These are phyloP conservation scores for Danaus chrysippus DNA, from an alignment of 2,888 invertebrate genomes.

Conservation along the genomic window DNA sequence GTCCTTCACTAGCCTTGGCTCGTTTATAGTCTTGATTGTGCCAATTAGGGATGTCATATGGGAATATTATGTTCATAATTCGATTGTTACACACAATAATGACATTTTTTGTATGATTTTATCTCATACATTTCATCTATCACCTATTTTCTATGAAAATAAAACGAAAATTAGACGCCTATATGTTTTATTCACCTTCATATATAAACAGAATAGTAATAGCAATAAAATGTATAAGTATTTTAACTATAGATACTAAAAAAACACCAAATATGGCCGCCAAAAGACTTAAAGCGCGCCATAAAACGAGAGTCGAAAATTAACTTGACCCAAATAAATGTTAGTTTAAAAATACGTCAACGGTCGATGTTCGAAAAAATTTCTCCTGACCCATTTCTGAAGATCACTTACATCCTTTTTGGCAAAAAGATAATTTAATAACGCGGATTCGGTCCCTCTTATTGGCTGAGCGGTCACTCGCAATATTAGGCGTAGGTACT, in stretches of 20 bases:
- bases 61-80: conserved; percentile 36
- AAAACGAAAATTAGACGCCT: no score
- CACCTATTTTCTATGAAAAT: no score
- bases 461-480: conserved; percentile 45
- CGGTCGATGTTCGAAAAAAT: conserved; percentile 39
- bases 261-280: neutral
- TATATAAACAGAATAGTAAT: no score
- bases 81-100: conserved; percentile 8
- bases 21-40: conserved; percentile 50
- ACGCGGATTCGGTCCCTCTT: conserved; percentile 49
- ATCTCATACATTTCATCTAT: neutral
- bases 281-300: neutral
- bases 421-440: conserved; percentile 48
- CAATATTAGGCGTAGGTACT: conserved; percentile 50
- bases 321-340: conserved; percentile 57
- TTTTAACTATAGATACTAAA: neutral
- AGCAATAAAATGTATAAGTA: neutral
- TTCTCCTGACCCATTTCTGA: conserved; percentile 66
- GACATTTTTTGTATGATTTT: neutral
- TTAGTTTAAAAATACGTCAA: conserved; percentile 20
- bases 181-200: no score
- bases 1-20: conserved; percentile 75
- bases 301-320: conserved; percentile 49
- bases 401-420: conserved; percentile 46
- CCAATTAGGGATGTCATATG: conserved; percentile 57